These are phyloP conservation scores for Nesogale talazaci DNA, from an alignment of 2,113 vertebrate species.

Conservation along the genomic window DNA sequence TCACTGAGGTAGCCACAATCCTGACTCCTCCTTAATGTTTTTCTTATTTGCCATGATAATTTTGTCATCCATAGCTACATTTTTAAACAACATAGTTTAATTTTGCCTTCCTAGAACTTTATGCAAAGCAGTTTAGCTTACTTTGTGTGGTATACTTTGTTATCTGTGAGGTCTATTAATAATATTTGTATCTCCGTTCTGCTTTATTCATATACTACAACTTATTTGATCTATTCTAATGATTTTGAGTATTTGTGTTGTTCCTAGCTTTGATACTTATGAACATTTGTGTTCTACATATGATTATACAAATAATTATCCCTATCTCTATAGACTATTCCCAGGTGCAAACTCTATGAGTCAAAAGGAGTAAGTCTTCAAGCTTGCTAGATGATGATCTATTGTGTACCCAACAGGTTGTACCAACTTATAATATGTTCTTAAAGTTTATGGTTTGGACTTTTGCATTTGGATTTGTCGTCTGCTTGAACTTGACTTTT, in stretches of 20 bases:
- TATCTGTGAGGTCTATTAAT: not conserved
- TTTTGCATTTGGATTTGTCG: slow-evolving; percentile 73
- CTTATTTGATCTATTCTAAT: not conserved
- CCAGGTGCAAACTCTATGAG: not conserved
- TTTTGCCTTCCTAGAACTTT: not conserved
- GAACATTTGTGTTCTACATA: not conserved
- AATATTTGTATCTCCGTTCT: not conserved
- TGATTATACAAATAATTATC: not conserved
- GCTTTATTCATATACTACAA: not conserved
- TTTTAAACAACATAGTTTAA: not conserved
- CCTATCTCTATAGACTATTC: not conserved
- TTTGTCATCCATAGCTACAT: not conserved
- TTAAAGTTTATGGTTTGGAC: slow-evolving; percentile 70
- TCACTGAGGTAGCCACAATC: not conserved
- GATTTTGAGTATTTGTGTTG: not conserved
- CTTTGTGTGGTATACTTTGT: no score
- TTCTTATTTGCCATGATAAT: not conserved
- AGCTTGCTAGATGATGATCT: not conserved
- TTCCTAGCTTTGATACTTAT: not conserved
- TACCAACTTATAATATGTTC: not conserved
- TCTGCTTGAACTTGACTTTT: slow-evolving; percentile 73
- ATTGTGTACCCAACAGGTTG: not conserved
- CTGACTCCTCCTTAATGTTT: not conserved
- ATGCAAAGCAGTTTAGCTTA: not conserved
- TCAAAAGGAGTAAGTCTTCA: not conserved